These are phyloP conservation scores for Oryzias sinensis DNA, from an alignment of 2,797 vertebrate species.

Conservation along the genomic window DNA sequence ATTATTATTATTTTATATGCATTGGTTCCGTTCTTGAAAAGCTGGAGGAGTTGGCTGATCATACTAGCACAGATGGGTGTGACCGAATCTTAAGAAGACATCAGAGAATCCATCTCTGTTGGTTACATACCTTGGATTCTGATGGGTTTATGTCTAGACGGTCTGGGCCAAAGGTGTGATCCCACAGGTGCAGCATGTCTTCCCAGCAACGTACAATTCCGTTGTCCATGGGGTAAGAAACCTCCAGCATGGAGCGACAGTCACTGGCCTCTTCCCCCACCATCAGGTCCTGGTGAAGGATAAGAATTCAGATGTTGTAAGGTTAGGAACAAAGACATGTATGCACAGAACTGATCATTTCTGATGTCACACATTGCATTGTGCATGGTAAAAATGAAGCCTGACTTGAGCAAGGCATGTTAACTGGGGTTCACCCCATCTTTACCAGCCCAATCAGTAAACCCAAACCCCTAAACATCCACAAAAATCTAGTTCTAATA, in stretches of 20 bases:
- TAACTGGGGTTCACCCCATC: no score
- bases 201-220: slow-evolving; percentile 84
- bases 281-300: slow-evolving; percentile 80
- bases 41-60: no score
- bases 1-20: no score
- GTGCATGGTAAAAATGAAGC: no score
- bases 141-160: slow-evolving; percentile 73
- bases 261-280: slow-evolving; percentile 84
- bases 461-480: no score
- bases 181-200: slow-evolving; percentile 84
- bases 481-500: no score
- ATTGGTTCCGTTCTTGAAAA: no score
- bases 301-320: not conserved
- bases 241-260: slow-evolving; percentile 82
- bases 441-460: no score
- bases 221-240: slow-evolving; percentile 85
- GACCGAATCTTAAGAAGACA: not conserved
- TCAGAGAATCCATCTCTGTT: not conserved
- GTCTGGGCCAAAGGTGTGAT: slow-evolving; percentile 80
- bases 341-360: no score
- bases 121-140: slow-evolving; percentile 72
- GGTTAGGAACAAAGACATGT: not conserved
- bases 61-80: no score
- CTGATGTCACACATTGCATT: no score
- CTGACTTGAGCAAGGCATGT: no score